Evolutionary conservation across 2,888 invertebrate genomes (phyloP).

Genomic region (Lissocephala sabroskyi): DNA sequence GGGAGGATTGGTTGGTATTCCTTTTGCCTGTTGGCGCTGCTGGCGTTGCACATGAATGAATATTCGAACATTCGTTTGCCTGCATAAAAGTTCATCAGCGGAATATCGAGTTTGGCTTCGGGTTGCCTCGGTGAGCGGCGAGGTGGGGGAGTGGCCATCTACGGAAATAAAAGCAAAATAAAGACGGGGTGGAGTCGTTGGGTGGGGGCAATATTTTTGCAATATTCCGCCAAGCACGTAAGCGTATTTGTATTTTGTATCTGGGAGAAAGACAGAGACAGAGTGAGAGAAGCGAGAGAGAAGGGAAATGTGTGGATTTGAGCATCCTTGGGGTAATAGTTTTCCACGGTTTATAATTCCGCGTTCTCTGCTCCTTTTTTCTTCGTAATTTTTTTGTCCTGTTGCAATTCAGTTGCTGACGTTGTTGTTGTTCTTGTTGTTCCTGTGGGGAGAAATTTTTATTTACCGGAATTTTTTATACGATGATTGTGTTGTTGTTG

Average conservation of each 20-base stretch:
- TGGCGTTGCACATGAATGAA: conserved; percentile 58
- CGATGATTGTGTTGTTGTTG: neutral
- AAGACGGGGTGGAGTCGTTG: too few relatives aligned
- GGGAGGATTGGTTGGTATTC: conserved; percentile 2
- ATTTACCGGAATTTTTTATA: conserved; percentile 56
- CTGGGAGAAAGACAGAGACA: conserved; percentile 7
- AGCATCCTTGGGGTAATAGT: conserved; percentile 63
- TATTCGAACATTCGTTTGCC: conserved; percentile 49
- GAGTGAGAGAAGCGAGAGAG: too few relatives aligned
- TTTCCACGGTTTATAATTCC: conserved; percentile 65
- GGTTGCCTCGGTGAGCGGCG: too few relatives aligned
- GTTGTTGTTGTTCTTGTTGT: conserved; percentile 10
- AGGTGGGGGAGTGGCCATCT: neutral
- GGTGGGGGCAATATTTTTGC: conserved; percentile 52
- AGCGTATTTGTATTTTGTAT: conserved; percentile 36
- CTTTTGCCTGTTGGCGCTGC: conserved; percentile 11
- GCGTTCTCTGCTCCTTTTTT: conserved; percentile 37
- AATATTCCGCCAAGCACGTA: conserved; percentile 54
- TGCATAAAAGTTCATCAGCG: conserved; percentile 59
- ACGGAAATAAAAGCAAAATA: neutral
- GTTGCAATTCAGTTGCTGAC: conserved; percentile 1
- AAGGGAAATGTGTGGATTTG: conserved; percentile 49
- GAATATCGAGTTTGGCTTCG: conserved; percentile 44
- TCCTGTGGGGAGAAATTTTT: conserved; percentile 45
- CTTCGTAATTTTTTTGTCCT: conserved; percentile 9